Percentiles rank a stretch among this genome's conserved stretches.
Evolutionary conservation across 2,888 invertebrate species (phyloP).

Genomic region (Ophioninae sp.): DNA sequence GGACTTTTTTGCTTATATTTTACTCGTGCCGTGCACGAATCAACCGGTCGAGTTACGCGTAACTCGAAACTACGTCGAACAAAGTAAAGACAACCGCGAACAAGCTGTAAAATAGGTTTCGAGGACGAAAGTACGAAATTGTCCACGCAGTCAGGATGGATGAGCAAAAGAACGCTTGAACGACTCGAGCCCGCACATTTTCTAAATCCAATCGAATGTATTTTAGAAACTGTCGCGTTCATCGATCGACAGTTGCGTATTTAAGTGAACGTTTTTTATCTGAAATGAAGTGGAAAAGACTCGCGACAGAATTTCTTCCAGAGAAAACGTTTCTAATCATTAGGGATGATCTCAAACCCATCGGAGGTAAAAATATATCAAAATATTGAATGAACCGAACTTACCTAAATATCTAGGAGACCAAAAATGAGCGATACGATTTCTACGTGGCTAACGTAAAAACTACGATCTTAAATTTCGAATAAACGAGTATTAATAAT

Average conservation of each 20-base stretch:
- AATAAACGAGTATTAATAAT: too few relatives aligned
- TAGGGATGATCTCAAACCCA: slow-evolving; percentile 67
- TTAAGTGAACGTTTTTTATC: background rate
- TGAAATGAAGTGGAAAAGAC: slow-evolving; percentile 75
- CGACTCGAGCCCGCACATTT: background rate
- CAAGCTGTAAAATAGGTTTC: slow-evolving; percentile 19
- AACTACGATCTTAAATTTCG: too few relatives aligned
- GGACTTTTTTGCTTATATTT: background rate
- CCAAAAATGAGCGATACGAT: too few relatives aligned
- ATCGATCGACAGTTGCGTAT: background rate
- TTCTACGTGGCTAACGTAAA: too few relatives aligned
- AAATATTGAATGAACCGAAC: background rate
- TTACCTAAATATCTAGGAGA: too few relatives aligned
- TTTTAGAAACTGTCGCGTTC: background rate
- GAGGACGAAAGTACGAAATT: slow-evolving; percentile 7
- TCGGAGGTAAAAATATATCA: slow-evolving; percentile 59
- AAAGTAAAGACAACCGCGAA: slow-evolving; percentile 41
- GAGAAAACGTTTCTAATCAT: slow-evolving; percentile 77
- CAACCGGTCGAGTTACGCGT: slow-evolving; percentile 13
- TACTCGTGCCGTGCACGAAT: background rate
- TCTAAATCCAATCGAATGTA: background rate
- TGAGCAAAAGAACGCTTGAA: slow-evolving; percentile 25
- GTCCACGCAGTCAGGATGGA: slow-evolving; percentile 1
- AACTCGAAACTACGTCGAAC: slow-evolving; percentile 21
- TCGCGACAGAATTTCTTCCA: slow-evolving; percentile 70